Conservation (phyloP, 2,888 invertebrate genomes). For the Seira musarum region DNA sequence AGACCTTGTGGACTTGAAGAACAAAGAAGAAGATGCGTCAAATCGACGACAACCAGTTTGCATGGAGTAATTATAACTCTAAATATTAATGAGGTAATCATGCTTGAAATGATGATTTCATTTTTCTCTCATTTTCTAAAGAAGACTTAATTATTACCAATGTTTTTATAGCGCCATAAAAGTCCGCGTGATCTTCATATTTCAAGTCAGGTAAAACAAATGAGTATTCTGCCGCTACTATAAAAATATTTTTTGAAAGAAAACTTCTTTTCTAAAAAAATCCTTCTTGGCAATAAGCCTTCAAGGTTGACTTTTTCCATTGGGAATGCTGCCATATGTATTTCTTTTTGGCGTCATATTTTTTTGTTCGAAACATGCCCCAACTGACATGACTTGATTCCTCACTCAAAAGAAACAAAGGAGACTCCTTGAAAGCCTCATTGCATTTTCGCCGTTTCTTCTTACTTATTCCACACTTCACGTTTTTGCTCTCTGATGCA, state of each 20-base stretch:
- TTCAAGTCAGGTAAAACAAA: no score
- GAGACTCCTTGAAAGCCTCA: conserved; percentile 21
- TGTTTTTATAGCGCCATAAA: conserved; percentile 9
- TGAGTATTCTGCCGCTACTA: no score
- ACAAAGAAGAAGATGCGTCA: no score
- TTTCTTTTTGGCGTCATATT: conserved; percentile 3
- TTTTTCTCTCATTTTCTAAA: not conserved
- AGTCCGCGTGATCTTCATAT: not conserved
- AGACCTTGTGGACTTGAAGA: not conserved
- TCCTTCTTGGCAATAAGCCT: conserved; percentile 25
- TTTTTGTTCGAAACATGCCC: conserved; percentile 8
- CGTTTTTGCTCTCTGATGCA: no score
- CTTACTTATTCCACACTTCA: not conserved
- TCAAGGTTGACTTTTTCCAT: conserved; percentile 27
- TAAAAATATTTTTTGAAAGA: not conserved
- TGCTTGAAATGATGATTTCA: conserved; percentile 19
- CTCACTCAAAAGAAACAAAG: conserved; percentile 16
- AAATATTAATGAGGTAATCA: conserved; percentile 36
- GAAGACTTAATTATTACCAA: not conserved
- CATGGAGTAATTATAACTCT: conserved; percentile 36
- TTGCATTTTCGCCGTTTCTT: not conserved
- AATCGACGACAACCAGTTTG: not conserved
- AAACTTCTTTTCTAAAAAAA: no score
- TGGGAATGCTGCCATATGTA: not conserved
- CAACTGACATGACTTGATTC: not conserved